Percentiles rank a stretch among this genome's conserved stretches.
phyloP scores from a whole-genome alignment of 2,113 vertebrate genomes.

The Empidonax alnorum region DNA sequence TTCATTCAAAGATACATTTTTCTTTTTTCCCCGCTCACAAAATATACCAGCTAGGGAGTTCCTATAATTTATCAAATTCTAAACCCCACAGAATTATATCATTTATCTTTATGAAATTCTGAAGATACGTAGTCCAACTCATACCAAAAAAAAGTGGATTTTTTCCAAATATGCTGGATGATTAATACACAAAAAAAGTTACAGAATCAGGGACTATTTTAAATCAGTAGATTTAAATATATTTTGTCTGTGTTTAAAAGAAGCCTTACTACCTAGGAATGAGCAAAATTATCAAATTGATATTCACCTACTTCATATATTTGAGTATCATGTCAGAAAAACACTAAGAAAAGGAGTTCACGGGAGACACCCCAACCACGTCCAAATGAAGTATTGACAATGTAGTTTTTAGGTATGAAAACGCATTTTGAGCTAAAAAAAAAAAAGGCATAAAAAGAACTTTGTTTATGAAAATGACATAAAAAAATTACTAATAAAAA shows the following conservation, averaged over 20 bases:
- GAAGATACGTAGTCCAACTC: background rate
- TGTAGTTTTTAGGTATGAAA: background rate
- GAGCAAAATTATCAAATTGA: background rate
- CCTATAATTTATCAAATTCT: background rate
- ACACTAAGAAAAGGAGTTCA: background rate
- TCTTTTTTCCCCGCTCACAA: background rate
- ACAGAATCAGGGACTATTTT: background rate
- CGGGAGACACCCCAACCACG: background rate
- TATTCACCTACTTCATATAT: background rate
- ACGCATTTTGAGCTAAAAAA: background rate
- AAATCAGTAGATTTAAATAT: background rate
- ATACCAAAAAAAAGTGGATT: background rate
- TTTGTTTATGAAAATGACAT: background rate
- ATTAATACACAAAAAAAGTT: background rate
- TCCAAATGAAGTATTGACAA: background rate
- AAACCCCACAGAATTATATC: background rate
- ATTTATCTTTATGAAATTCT: background rate
- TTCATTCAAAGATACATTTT: background rate
- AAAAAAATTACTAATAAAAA: background rate
- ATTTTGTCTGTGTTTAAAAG: background rate
- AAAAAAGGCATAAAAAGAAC: background rate
- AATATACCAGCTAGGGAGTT: background rate
- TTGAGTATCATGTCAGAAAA: background rate
- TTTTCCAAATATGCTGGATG: background rate
- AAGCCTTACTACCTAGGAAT: background rate